Evolutionary conservation across 2,888 invertebrate genomes (phyloP).

Genomic region (Lasioglossum pauxillum): DNA sequence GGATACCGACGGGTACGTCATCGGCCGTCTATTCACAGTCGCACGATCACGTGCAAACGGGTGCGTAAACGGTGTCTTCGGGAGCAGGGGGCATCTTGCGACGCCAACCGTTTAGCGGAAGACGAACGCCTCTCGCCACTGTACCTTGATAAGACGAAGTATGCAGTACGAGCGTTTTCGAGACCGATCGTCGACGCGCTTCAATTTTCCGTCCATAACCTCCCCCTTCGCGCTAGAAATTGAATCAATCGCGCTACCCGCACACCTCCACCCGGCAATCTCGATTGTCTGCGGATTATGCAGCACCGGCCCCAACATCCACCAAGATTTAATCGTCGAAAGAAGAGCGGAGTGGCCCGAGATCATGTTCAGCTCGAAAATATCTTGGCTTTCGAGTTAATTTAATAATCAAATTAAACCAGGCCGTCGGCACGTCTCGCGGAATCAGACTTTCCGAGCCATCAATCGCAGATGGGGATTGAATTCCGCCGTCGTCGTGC

Average conservation of each 20-base stretch:
- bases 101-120: slow-evolving; percentile 40
- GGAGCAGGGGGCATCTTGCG: slow-evolving; percentile 9
- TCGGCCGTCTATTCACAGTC: slow-evolving; percentile 53
- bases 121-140: slow-evolving; percentile 18
- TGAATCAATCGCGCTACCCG: slow-evolving; percentile 56
- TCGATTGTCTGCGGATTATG: slow-evolving; percentile 60
- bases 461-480: neutral
- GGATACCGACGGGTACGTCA: slow-evolving; percentile 73
- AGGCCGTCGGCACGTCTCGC: neutral
- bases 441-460: neutral
- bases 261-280: slow-evolving; percentile 43
- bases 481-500: neutral
- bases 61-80: slow-evolving; percentile 20
- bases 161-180: slow-evolving; percentile 32
- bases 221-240: slow-evolving; percentile 49
- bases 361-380: neutral
- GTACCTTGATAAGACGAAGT: slow-evolving; percentile 43
- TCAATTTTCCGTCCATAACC: slow-evolving; percentile 52
- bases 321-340: slow-evolving; percentile 30
- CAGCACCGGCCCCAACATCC: slow-evolving; percentile 22
- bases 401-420: neutral
- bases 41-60: neutral
- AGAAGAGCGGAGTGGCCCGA: neutral
- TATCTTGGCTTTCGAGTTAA: neutral
- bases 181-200: slow-evolving; percentile 30